Evolutionary conservation across 2,888 invertebrate genomes (phyloP), one percentile per base, ranked within the genome.

Genomic region (Melikaiella ostensackeni): DNA sequence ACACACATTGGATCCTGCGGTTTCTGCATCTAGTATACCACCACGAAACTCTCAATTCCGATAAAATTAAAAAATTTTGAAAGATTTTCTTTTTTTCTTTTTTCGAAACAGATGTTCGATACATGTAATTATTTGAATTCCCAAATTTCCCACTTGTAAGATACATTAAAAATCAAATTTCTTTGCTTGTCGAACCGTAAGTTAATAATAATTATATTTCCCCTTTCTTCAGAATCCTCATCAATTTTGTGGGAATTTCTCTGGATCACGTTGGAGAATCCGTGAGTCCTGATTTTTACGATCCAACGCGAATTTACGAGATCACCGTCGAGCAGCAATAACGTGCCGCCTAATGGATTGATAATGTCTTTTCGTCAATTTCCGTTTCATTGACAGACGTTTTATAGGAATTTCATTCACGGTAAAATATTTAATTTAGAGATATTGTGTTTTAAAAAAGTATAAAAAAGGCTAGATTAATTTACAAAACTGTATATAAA

Each of bases 221-320:
- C 21, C 3, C 9, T 55, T 21, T 55, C 9, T 21, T 21, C 21
- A 55, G 50, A 55, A 55, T 62, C n/a, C 8, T 8, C 61, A 3
- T n/a, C 7, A 8, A 33, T n/a, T 33, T 62, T 62, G 33, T 19
- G 27, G 2, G 9, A 62, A 33, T 8, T 33, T 62, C 30, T 33
- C n/a, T 2, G 33, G 30, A 62, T 33, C n/a, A 62, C n/a, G n/a
- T 33, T 66, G 16, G 16, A 66, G 1, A 16, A 42, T 46, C 16
- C 24, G 16, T 66, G 24, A 66, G 38, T 46, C 19, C 13, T 27
- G 19, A 66, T 57, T 66, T 76, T 76, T 76, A 76, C 57, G 55
- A 35, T 57, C 42, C 16, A 70, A 33, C n/a, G 55, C 16, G 75
- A 64, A 75, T 75, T 75, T 75, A 64, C 75, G 64, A 55, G 33